Evolutionary conservation across 1,140 invertebrate genomes (phyloP).

Genomic region (Ladona fulva): DNA sequence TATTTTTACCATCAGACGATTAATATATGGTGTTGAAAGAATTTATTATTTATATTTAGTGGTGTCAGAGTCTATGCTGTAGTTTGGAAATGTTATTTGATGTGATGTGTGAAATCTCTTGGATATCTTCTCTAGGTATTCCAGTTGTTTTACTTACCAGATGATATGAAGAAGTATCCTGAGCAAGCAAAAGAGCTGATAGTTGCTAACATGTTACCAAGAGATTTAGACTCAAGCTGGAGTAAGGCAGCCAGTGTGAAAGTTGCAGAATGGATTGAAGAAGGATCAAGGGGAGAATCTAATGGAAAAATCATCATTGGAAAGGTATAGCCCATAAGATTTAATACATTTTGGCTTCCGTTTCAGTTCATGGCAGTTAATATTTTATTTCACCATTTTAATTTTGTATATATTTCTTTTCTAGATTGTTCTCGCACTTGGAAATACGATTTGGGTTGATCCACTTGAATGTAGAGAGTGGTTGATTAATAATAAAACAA

Average conservation of each 20-base stretch:
- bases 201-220: background rate
- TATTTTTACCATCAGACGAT: no score
- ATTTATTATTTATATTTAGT: no score
- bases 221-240: background rate
- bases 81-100: no score
- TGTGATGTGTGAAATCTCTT: no score
- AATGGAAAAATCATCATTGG: background rate
- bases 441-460: slow-evolving; percentile 34
- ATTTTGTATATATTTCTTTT: background rate
- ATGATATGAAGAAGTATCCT: background rate
- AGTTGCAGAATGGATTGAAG: background rate
- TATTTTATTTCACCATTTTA: background rate
- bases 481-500: slow-evolving; percentile 19
- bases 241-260: background rate
- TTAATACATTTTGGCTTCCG: background rate
- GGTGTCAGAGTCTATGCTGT: no score
- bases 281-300: background rate
- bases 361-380: background rate
- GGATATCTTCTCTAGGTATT: background rate
- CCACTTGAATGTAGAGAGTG: slow-evolving; percentile 31
- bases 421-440: background rate
- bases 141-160: background rate
- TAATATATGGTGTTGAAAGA: no score
- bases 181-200: background rate
- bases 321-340: background rate